Conservation (phyloP, 2,797 vertebrate genomes). For the Anguilla marmorata region DNA sequence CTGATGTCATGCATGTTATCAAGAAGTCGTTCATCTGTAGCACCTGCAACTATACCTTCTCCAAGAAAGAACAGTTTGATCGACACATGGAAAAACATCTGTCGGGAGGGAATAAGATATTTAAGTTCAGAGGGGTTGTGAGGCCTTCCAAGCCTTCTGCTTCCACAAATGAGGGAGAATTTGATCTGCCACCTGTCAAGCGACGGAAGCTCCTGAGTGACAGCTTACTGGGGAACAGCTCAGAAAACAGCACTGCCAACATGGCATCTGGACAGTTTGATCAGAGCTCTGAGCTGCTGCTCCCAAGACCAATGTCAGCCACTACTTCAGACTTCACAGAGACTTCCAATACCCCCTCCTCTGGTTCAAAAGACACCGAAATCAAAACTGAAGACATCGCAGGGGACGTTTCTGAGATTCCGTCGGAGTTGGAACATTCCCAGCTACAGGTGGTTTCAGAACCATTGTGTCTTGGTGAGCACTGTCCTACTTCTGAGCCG, state of each 20-base stretch:
- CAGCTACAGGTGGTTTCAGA: conserved; percentile 60
- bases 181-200: conserved; percentile 74
- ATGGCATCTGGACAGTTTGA: conserved; percentile 57
- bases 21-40: conserved; percentile 97
- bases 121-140: conserved; percentile 87
- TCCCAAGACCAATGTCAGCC: conserved; percentile 58
- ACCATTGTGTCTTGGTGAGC: conserved; percentile 46
- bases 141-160: conserved; percentile 72
- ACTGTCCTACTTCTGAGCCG: conserved; percentile 46
- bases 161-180: conserved; percentile 66
- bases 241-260: conserved; percentile 65
- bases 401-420: conserved; percentile 71
- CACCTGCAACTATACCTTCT: conserved; percentile 98
- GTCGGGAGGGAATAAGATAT: conserved; percentile 81
- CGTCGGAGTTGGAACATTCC: conserved; percentile 63
- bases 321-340: conserved; percentile 62
- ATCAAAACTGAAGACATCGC: conserved; percentile 74
- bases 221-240: conserved; percentile 55
- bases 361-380: conserved; percentile 56
- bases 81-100: conserved; percentile 98
- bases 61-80: conserved; percentile 97
- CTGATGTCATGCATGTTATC: conserved; percentile 95
- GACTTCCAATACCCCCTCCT: conserved; percentile 49
- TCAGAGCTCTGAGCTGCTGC: conserved; percentile 56
- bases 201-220: conserved; percentile 71